Evolutionary conservation across 2,797 vertebrate genomes (phyloP).

Genomic region (Eulemur coronatus): DNA sequence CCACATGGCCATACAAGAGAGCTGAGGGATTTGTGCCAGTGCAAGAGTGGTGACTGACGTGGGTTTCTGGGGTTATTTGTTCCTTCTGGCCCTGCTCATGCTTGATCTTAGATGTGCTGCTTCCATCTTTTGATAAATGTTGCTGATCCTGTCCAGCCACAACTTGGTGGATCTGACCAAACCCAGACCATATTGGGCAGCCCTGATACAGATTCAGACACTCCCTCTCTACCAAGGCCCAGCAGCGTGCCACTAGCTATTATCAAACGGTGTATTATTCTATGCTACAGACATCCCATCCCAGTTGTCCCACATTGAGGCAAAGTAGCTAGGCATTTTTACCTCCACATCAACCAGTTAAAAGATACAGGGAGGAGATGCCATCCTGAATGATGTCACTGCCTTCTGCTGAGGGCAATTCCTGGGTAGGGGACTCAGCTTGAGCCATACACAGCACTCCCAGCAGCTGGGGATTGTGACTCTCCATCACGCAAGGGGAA

Average conservation of each 20-base stretch:
- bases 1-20: background rate
- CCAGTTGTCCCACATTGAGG: background rate
- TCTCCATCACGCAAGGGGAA: background rate
- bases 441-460: background rate
- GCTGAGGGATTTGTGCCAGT: background rate
- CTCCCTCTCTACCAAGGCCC: background rate
- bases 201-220: background rate
- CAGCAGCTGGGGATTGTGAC: background rate
- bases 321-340: background rate
- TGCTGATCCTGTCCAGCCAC: background rate
- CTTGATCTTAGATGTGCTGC: background rate
- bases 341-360: background rate
- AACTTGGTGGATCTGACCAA: background rate
- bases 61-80: background rate
- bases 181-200: background rate
- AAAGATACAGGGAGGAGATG: background rate
- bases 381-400: no score
- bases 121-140: background rate
- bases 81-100: background rate
- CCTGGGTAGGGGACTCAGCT: background rate
- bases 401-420: background rate
- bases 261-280: background rate
- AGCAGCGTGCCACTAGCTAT: background rate
- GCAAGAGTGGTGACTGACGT: no score
- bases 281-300: background rate